These are phyloP conservation scores for Vombatus ursinus DNA, from an alignment of 2,113 vertebrate genomes.

Conservation along the genomic window DNA sequence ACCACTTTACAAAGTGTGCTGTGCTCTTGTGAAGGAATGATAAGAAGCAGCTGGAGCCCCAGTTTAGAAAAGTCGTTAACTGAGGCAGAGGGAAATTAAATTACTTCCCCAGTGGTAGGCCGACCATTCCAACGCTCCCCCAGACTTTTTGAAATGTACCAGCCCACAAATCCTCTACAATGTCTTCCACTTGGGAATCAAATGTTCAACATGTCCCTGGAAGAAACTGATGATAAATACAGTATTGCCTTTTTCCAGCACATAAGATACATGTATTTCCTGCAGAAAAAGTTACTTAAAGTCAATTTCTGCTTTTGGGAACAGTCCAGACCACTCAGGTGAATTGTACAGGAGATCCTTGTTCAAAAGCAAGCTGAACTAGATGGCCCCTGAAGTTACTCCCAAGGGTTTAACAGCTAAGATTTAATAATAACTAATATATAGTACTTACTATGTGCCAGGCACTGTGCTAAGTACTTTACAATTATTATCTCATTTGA, in stretches of 20 bases:
- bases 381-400: not conserved
- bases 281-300: not conserved
- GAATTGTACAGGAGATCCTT: not conserved
- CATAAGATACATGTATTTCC: not conserved
- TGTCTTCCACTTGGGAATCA: conserved; percentile 38
- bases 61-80: not conserved
- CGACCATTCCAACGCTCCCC: not conserved
- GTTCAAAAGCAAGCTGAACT: not conserved
- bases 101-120: not conserved
- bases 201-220: not conserved
- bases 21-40: not conserved
- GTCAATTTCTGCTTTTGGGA: not conserved
- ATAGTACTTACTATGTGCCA: not conserved
- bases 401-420: not conserved
- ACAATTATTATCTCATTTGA: not conserved
- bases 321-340: too few species aligned
- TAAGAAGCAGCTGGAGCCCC: conserved; percentile 51
- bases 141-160: not conserved
- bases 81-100: conserved; percentile 16
- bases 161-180: not conserved
- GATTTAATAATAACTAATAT: too few species aligned
- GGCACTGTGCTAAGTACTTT: not conserved
- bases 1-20: conserved; percentile 62
- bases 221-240: not conserved
- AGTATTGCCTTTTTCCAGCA: not conserved